Base-by-base conservation (phyloP, 2,113 vertebrate species). In the Leptobrachium ailaonicum region DNA sequence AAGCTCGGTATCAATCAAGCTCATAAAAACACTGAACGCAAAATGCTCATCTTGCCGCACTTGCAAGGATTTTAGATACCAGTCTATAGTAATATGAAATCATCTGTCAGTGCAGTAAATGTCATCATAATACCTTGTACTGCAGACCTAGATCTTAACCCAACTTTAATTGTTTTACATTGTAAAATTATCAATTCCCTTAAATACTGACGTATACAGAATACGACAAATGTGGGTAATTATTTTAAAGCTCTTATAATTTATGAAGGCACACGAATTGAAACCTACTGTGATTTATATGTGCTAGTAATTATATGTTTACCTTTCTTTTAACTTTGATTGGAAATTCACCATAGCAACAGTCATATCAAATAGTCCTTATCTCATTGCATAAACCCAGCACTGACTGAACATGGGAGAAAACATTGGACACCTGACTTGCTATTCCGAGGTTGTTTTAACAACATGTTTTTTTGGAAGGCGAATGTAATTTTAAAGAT, bases 321-420 rank as follows among this genome's bases (percentile, higher is more conserved):
- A 80, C 71, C 71, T 73, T 80, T 73, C 78, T 80, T 62, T 58
- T 80, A 63, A 80, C 62, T 73, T 45, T 80, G 78, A 80, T 80
- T 80, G 78, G 78, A 80, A 80, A 73, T 73, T 80, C 78, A 80
- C 78, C 78, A 80, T 80, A 80, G 78, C 78, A 80, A 80, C 78
- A 58, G 64, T 73, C 66, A 64, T 67, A 73, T 73, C 72, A 73
- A 80, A 80, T 73, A 67, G 58, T 56, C 62, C 71, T 80, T 63
- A 80, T 73, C 78, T 66, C 64, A 50, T 80, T 58, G 71, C 66
- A 73, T 44, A 80, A 73, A 73, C 40, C 67, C 71, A 44, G 13
- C 71, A 67, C 45, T 43, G 13, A 42, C 45, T 42, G 41, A 80
- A 63, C 71, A 13, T 44, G 58, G 41, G 41, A 67, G 11, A 66